Conservation (phyloP, 2,797 vertebrate species). For the Discoglossus pictus region DNA sequence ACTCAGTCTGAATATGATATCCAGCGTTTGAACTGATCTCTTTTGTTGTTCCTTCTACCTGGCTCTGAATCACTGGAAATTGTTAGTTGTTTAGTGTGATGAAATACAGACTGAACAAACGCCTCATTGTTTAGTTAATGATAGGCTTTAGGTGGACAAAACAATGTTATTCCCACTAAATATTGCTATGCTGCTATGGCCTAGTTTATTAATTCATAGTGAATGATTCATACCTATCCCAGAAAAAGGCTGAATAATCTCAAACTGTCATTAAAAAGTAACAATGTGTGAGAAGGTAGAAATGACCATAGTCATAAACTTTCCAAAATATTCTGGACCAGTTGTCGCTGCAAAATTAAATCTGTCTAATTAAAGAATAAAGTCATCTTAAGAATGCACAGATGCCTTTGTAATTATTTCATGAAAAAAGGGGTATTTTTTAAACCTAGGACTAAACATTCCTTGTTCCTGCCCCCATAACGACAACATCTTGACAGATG, state of each 20-base stretch:
- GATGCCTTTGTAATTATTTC: constrained; percentile 1
- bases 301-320: constrained; percentile 35
- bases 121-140: constrained; percentile 45
- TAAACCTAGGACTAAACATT: background rate
- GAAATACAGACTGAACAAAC: constrained; percentile 48
- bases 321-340: constrained; percentile 8
- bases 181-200: constrained; percentile 47
- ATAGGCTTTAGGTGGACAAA: constrained; percentile 46
- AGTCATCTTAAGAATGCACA: constrained; percentile 21
- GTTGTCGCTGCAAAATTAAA: constrained; percentile 26
- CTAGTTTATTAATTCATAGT: constrained; percentile 49
- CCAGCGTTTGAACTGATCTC: constrained; percentile 5
- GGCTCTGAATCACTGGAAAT: constrained; percentile 24
- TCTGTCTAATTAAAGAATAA: constrained; percentile 8
- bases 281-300: constrained; percentile 34
- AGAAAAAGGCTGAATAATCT: constrained; percentile 34
- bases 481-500: background rate
- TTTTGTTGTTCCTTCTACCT: constrained; percentile 8
- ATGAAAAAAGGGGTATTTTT: background rate
- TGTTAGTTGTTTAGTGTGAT: constrained; percentile 45
- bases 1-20: constrained; percentile 33
- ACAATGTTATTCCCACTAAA: constrained; percentile 50
- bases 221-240: constrained; percentile 49
- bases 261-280: constrained; percentile 46
- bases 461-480: background rate